Percentiles rank a stretch among this genome's conserved stretches.
phyloP scores from a whole-genome alignment of 2,797 vertebrate species.

The Pseudomugil gertrudae region DNA sequence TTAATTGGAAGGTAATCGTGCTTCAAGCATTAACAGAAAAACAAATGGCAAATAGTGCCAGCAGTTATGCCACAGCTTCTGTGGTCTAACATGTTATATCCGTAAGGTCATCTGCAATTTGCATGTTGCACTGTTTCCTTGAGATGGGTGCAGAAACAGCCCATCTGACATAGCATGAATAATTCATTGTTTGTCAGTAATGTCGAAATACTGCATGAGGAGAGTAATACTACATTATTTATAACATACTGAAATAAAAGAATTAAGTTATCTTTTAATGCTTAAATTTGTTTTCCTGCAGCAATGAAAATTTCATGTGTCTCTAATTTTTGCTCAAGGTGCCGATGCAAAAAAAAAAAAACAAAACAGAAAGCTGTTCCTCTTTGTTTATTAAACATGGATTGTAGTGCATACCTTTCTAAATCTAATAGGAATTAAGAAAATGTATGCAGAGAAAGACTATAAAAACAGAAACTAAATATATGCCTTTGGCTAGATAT shows the following conservation, averaged over 20 bases:
- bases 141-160: conserved; percentile 9
- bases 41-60: conserved; percentile 19
- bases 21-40: conserved; percentile 1
- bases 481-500: background rate
- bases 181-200: conserved; percentile 31
- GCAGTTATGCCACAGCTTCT: conserved; percentile 5
- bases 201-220: background rate
- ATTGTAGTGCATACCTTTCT: background rate
- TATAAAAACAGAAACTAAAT: background rate
- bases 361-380: no score
- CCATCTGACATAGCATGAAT: conserved; percentile 34
- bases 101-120: conserved; percentile 43
- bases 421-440: background rate
- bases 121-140: conserved; percentile 34
- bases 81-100: conserved; percentile 1
- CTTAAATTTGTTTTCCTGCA: background rate
- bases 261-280: background rate
- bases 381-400: no score
- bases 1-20: conserved; percentile 6
- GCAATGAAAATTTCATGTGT: background rate
- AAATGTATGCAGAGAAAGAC: background rate
- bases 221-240: conserved; percentile 4
- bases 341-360: background rate
- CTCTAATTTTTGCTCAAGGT: background rate
- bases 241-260: background rate